phyloP scores from a whole-genome alignment of 2,113 vertebrate species.

The Trematocara variabile region DNA sequence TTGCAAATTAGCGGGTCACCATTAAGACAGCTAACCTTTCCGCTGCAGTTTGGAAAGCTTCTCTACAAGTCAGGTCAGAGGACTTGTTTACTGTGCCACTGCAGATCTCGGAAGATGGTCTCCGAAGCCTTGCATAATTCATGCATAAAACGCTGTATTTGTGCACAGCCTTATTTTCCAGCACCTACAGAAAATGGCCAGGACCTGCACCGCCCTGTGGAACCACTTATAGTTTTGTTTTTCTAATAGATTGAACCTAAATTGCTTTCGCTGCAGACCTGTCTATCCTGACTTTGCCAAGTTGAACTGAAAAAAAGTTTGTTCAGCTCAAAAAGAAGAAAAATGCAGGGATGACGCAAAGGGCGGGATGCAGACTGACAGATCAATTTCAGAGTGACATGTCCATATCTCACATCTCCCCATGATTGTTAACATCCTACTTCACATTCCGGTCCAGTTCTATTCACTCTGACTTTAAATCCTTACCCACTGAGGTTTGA shows the following conservation, averaged over 20 bases:
- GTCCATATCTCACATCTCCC: conserved; percentile 3
- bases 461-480: conserved; percentile 14
- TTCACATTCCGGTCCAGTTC: conserved; percentile 2
- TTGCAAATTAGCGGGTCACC: not conserved
- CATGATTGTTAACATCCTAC: conserved; percentile 19
- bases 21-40: not conserved
- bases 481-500: conserved; percentile 6
- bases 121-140: not conserved
- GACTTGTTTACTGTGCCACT: not conserved
- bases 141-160: not conserved
- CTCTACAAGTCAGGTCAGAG: not conserved
- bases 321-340: not conserved
- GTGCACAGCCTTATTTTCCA: not conserved
- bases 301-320: not conserved
- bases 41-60: not conserved
- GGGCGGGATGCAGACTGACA: not conserved
- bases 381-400: conserved; percentile 27
- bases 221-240: conserved; percentile 5
- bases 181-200: not conserved
- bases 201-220: not conserved
- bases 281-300: not conserved
- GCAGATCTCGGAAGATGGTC: not conserved
- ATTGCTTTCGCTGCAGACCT: not conserved
- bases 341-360: not conserved
- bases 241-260: not conserved